These are phyloP conservation scores for Notodonta dromedarius DNA, from an alignment of 2,888 invertebrate species.

Conservation along the genomic window DNA sequence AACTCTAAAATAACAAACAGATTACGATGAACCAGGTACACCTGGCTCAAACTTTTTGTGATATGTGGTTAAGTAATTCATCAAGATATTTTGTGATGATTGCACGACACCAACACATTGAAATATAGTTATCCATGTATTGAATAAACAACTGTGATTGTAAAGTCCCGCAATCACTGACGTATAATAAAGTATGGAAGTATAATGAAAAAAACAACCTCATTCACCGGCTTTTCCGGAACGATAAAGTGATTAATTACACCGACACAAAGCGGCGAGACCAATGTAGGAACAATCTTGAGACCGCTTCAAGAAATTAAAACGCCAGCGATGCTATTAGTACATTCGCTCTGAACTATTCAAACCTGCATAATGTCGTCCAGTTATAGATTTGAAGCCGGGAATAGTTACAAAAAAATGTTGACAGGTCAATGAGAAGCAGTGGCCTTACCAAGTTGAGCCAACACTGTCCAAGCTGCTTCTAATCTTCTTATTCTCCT, in stretches of 20 bases:
- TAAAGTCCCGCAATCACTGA: background rate
- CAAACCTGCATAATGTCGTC: background rate
- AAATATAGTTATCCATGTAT: too few species aligned
- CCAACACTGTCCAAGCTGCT: too few species aligned
- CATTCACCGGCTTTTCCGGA: background rate
- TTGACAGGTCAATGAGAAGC: too few species aligned
- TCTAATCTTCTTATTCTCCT: too few species aligned
- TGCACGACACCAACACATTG: too few species aligned
- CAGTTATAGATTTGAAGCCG: background rate
- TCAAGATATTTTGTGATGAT: too few species aligned
- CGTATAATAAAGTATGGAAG: background rate
- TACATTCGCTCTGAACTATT: slow-evolving; percentile 13
- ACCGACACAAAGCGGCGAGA: slow-evolving; percentile 16
- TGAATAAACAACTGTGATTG: too few species aligned
- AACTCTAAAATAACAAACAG: too few species aligned
- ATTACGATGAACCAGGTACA: too few species aligned
- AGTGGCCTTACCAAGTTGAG: too few species aligned
- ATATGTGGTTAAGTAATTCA: too few species aligned
- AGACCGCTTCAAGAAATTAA: slow-evolving; percentile 18
- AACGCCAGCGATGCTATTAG: slow-evolving; percentile 14
- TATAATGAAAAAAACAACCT: background rate
- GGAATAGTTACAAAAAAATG: background rate
- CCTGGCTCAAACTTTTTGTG: too few species aligned
- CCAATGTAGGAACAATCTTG: slow-evolving; percentile 17
- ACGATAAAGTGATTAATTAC: slow-evolving; percentile 25